Conservation (phyloP, 2,113 vertebrate genomes). For the Ctenodactylus gundi region DNA sequence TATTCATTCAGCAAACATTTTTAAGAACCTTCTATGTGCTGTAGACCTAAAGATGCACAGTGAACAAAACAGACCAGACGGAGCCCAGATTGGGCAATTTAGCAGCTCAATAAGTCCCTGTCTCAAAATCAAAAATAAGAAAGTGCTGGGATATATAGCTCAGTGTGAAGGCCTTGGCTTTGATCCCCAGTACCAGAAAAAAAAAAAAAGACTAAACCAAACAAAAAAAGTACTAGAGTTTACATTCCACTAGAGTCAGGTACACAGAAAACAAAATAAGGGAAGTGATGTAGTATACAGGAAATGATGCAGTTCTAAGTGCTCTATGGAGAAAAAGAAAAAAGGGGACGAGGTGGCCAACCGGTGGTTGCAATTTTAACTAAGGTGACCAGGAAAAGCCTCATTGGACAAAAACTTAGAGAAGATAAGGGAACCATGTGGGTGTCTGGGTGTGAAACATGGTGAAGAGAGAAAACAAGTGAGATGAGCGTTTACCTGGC, state of each 20-base stretch:
- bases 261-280: neutral
- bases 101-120: too few relatives aligned
- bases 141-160: too few relatives aligned
- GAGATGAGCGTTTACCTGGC: neutral
- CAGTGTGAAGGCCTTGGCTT: too few relatives aligned
- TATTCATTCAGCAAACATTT: neutral
- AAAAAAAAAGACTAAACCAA: too few relatives aligned
- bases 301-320: neutral
- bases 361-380: neutral
- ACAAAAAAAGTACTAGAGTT: neutral
- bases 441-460: neutral
- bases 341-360: neutral
- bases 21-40: neutral
- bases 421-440: neutral
- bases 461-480: neutral
- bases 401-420: neutral
- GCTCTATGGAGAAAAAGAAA: neutral
- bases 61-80: neutral
- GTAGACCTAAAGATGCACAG: neutral
- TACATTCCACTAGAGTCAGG: neutral
- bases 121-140: too few relatives aligned
- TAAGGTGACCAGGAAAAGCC: neutral
- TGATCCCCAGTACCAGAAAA: too few relatives aligned
- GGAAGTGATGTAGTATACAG: neutral
- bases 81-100: too few relatives aligned